Conservation (phyloP, 2,888 invertebrate genomes). For the Gnatocerus cornutus region DNA sequence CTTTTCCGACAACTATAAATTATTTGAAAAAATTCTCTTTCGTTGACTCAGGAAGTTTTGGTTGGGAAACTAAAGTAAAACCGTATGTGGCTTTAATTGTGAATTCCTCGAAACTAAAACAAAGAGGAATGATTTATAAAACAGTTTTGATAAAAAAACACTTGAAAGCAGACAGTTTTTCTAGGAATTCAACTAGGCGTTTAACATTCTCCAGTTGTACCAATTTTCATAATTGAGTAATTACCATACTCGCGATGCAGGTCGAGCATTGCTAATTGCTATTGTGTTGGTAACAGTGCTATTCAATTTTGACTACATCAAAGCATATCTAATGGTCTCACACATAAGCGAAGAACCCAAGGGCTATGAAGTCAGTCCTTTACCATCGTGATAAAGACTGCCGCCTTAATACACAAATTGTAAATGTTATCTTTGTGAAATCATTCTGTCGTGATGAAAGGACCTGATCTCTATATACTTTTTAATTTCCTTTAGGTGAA, state of each 20-base stretch:
- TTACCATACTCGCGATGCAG: constrained; percentile 38
- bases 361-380: constrained; percentile 32
- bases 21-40: constrained; percentile 11
- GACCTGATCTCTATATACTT: neutral
- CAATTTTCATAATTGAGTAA: constrained; percentile 40
- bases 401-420: constrained; percentile 31
- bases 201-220: constrained; percentile 12
- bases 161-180: constrained; percentile 7
- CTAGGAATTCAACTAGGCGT: neutral
- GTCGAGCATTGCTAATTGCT: constrained; percentile 44
- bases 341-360: constrained; percentile 29
- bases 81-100: constrained; percentile 25
- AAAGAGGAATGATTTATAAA: constrained; percentile 35
- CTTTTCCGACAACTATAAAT: constrained; percentile 11
- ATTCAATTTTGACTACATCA: constrained; percentile 45
- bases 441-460: constrained; percentile 13
- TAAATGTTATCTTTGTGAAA: constrained; percentile 38
- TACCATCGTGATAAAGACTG: constrained; percentile 37
- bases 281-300: constrained; percentile 32
- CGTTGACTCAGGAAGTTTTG: constrained; percentile 7
- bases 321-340: constrained; percentile 42
- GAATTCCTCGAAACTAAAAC: constrained; percentile 26
- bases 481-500: neutral
- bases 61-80: neutral
- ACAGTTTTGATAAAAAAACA: no score